A percentile compares a stretch with the other conserved stretches of the same genome.
Evolutionary conservation across 2,797 vertebrate genomes (phyloP).

Genomic region (Lateolabrax maculatus): DNA sequence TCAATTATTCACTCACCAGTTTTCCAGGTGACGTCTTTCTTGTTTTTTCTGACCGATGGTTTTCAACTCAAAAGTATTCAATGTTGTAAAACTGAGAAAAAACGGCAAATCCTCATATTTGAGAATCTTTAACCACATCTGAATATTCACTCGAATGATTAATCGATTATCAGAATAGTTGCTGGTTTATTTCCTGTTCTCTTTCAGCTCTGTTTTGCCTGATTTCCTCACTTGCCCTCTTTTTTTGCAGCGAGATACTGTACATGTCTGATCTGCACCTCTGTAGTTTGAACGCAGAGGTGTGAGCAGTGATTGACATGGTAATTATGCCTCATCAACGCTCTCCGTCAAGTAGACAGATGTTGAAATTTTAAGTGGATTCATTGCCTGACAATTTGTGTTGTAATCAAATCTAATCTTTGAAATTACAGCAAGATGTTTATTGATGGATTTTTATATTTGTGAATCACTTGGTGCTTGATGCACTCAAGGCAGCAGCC

Average conservation of each 20-base stretch:
- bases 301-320: not conserved
- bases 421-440: not conserved
- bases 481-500: not conserved
- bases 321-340: not conserved
- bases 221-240: not conserved
- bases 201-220: not conserved
- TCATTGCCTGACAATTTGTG: not conserved
- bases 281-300: not conserved
- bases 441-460: not conserved
- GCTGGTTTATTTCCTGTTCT: not conserved
- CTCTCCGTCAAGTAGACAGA: not conserved
- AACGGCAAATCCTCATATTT: not conserved
- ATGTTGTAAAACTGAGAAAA: not conserved
- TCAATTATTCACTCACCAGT: not conserved
- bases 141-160: not conserved
- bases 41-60: not conserved
- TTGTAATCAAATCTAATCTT: not conserved
- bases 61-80: not conserved
- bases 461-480: not conserved
- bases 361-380: slow-evolving; percentile 1
- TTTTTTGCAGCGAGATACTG: not conserved
- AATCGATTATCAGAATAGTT: not conserved
- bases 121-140: not conserved
- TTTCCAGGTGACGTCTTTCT: not conserved
- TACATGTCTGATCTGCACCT: not conserved